Conservation (phyloP, 1,140 invertebrate genomes). For the Catajapyx aquilonaris region DNA sequence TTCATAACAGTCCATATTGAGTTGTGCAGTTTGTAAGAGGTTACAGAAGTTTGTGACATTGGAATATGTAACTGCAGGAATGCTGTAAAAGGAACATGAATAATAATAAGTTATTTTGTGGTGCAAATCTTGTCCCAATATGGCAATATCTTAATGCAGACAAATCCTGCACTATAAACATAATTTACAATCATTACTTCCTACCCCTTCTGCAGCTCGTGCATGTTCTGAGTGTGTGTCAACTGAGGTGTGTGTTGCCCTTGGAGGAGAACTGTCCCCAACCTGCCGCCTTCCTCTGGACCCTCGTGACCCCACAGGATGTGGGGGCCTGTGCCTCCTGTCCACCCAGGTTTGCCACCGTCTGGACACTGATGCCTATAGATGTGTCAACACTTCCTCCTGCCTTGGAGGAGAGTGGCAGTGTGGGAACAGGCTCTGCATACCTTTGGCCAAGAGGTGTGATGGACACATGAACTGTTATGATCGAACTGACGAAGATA, state of each 20-base stretch:
- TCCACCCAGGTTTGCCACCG: conserved; percentile 46
- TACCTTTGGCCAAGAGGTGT: conserved; percentile 38
- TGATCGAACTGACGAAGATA: conserved; percentile 52
- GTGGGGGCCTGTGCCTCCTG: conserved; percentile 44
- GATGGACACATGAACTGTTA: conserved; percentile 58
- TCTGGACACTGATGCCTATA: conserved; percentile 30
- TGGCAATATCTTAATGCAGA: too few species aligned
- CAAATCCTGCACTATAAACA: conserved; percentile 1
- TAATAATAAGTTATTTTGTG: too few species aligned
- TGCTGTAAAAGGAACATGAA: too few species aligned
- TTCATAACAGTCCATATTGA: too few species aligned
- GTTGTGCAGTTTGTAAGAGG: too few species aligned
- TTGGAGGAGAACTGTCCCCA: conserved; percentile 33
- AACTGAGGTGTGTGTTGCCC: conserved; percentile 36
- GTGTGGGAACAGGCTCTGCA: conserved; percentile 47
- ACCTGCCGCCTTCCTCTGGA: conserved; percentile 34
- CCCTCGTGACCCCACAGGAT: conserved; percentile 41
- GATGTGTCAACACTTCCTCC: conserved; percentile 20
- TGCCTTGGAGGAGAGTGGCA: conserved; percentile 38
- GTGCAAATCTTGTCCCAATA: too few species aligned
- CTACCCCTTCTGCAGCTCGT: conserved; percentile 5
- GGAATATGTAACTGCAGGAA: too few species aligned
- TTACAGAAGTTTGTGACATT: too few species aligned
- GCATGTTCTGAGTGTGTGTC: conserved; percentile 22
- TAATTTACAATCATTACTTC: not conserved